Percentiles rank a stretch among this genome's conserved stretches.
Conservation (phyloP, 2,113 vertebrate genomes). For the Epinephelus fuscoguttatus region DNA sequence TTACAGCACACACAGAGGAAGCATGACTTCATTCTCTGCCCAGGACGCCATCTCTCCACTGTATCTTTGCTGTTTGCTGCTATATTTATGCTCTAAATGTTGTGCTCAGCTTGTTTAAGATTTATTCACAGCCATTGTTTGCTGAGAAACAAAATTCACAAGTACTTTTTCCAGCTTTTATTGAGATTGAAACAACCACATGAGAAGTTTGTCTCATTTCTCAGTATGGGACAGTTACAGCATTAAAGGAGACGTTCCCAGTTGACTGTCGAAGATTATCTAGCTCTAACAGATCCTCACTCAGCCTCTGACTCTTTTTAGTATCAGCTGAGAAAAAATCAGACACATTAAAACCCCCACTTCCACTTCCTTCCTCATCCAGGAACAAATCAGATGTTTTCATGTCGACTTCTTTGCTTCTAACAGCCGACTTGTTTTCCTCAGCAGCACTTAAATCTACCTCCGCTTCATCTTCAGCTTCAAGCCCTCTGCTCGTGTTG, state of each 20-base stretch:
- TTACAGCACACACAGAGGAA: too few relatives aligned
- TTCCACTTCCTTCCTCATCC: conserved; percentile 50
- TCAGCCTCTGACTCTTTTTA: neutral
- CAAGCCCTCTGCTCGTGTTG: neutral
- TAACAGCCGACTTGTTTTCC: neutral
- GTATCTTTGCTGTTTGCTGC: too few relatives aligned
- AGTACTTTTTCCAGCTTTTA: conserved; percentile 41
- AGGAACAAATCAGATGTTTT: neutral
- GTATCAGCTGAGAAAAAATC: neutral
- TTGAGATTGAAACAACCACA: conserved; percentile 10
- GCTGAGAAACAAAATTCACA: conserved; percentile 10
- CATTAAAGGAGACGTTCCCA: conserved; percentile 60
- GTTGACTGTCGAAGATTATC: conserved; percentile 62
- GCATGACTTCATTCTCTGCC: too few relatives aligned
- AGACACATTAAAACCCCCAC: neutral
- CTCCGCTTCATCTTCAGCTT: conserved; percentile 1
- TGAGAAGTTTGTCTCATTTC: neutral
- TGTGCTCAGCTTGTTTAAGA: too few relatives aligned
- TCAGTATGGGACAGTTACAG: conserved; percentile 5
- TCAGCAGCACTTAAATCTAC: neutral
- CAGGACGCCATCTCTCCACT: too few relatives aligned
- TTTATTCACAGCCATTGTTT: neutral
- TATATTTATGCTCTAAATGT: too few relatives aligned
- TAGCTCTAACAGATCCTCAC: conserved; percentile 40
- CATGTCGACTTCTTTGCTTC: neutral